Percentiles rank a stretch among this genome's conserved stretches.
These are phyloP conservation scores for Brienomyrus brachyistius DNA, from an alignment of 2,113 vertebrate genomes.

Conservation along the genomic window DNA sequence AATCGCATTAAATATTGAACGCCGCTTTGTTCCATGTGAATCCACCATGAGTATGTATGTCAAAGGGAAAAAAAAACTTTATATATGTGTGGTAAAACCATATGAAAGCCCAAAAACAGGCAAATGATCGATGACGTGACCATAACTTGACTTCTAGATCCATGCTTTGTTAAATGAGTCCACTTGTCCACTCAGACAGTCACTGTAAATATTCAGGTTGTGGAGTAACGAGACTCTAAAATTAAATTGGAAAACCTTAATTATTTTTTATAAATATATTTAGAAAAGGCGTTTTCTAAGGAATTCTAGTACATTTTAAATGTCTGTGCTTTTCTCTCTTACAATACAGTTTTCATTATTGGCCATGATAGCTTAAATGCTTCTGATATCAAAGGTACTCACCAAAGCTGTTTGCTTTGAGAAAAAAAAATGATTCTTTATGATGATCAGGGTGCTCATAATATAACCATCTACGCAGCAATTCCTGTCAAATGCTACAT, in stretches of 20 bases:
- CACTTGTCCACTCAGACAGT: not conserved
- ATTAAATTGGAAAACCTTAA: too few relatives aligned
- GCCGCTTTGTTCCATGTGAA: not conserved
- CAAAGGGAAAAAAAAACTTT: not conserved
- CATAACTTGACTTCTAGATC: not conserved
- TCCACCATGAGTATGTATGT: not conserved
- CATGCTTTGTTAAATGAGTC: not conserved
- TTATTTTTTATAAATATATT: not conserved
- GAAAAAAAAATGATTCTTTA: not conserved
- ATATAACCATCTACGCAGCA: not conserved
- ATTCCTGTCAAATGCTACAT: not conserved
- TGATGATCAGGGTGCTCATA: not conserved
- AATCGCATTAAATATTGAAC: conserved; percentile 14
- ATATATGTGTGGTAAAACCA: not conserved
- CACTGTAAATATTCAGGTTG: not conserved
- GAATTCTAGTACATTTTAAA: not conserved
- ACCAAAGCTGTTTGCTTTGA: not conserved
- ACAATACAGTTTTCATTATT: not conserved
- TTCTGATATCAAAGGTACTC: not conserved
- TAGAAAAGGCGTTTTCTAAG: not conserved
- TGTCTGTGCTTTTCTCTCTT: not conserved
- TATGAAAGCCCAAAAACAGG: not conserved
- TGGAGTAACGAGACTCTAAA: not conserved
- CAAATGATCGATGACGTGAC: not conserved
- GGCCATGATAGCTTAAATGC: not conserved